Evolutionary conservation across 2,797 vertebrate species (phyloP).

Genomic region (Halcyon chelicuti): DNA sequence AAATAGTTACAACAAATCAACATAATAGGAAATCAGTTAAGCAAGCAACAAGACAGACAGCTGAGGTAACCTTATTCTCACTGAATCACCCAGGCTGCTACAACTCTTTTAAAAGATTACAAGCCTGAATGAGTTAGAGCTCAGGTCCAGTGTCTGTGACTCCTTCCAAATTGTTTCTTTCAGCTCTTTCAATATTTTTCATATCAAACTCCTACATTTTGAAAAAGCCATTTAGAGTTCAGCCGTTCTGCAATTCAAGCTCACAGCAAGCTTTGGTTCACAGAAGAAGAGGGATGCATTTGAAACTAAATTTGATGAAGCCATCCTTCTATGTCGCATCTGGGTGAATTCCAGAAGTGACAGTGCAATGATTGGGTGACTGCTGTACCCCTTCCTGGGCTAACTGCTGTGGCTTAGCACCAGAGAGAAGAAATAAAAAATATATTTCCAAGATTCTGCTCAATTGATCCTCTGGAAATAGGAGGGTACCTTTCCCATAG

Average conservation of each 20-base stretch:
- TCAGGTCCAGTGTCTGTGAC: conserved; percentile 20
- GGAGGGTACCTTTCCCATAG: not conserved
- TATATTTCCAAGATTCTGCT: not conserved
- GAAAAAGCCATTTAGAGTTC: conserved; percentile 26
- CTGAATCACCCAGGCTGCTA: conserved; percentile 12
- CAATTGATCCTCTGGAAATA: not conserved
- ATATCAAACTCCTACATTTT: conserved; percentile 21
- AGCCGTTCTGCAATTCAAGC: conserved; percentile 9
- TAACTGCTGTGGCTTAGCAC: not conserved
- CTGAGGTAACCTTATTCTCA: conserved; percentile 53
- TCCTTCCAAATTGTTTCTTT: conserved; percentile 53
- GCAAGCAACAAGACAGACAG: conserved; percentile 52
- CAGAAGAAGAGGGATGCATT: not conserved
- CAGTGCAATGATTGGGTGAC: not conserved
- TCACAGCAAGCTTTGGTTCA: not conserved
- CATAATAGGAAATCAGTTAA: conserved; percentile 68
- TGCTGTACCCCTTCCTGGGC: not conserved
- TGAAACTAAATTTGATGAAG: not conserved
- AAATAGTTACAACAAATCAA: conserved; percentile 59
- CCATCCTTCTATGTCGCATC: conserved; percentile 1
- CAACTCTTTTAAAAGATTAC: conserved; percentile 41
- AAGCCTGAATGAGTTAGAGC: conserved; percentile 31
- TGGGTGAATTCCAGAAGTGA: not conserved
- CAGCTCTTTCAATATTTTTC: conserved; percentile 42
- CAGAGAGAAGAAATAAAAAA: not conserved